Conservation (phyloP, 2,888 invertebrate species). For the Biston betularia region DNA sequence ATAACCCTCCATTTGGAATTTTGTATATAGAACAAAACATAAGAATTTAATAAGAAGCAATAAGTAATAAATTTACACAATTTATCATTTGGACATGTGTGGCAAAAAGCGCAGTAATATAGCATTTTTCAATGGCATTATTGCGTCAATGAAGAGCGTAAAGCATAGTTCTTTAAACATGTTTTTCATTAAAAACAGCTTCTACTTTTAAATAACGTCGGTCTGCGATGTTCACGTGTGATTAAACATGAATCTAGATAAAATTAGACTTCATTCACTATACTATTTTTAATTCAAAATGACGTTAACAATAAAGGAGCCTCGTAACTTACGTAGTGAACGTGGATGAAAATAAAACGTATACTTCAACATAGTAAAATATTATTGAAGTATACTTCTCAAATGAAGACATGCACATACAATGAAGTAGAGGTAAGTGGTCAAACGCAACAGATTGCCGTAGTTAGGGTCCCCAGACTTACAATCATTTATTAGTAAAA, state of each 20-base stretch:
- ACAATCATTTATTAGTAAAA: constrained; percentile 44
- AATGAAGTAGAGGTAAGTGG: constrained; percentile 44
- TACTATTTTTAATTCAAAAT: constrained; percentile 32
- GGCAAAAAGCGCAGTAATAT: constrained; percentile 8
- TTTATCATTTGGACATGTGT: neutral
- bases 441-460: constrained; percentile 41
- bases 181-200: constrained; percentile 6
- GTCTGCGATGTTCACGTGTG: constrained; percentile 7
- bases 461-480: constrained; percentile 37
- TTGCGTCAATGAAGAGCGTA: constrained; percentile 19
- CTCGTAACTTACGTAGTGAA: constrained; percentile 25
- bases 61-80: neutral
- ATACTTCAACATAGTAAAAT: constrained; percentile 20
- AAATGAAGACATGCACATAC: constrained; percentile 50
- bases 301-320: constrained; percentile 28
- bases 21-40: too few species aligned
- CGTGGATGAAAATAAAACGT: constrained; percentile 26
- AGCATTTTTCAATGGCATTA: constrained; percentile 5
- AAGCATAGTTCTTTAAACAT: constrained; percentile 1
- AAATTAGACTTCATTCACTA: constrained; percentile 34
- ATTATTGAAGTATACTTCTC: constrained; percentile 21
- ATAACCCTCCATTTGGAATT: too few species aligned
- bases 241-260: constrained; percentile 15
- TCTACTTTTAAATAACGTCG: constrained; percentile 5
- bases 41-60: neutral